These are phyloP conservation scores for Tetranychus piercei DNA, from an alignment of 2,888 invertebrate species.

Conservation along the genomic window DNA sequence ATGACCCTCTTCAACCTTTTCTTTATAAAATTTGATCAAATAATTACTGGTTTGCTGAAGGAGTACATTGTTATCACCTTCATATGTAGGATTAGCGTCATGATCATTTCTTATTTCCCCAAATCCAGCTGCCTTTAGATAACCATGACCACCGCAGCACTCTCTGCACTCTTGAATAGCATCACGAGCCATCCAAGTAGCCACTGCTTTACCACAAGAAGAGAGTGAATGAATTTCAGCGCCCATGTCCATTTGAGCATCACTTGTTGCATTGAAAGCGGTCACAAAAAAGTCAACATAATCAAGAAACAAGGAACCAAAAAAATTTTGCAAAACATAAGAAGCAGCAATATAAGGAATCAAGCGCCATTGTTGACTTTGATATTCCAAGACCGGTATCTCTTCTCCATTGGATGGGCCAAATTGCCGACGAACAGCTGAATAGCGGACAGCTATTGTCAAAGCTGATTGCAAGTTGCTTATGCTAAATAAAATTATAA, in stretches of 20 bases:
- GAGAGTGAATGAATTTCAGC: conserved; percentile 38
- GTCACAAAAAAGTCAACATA: conserved; percentile 37
- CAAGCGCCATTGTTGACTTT: conserved; percentile 35
- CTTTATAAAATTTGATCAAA: conserved; percentile 41
- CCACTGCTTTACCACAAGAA: conserved; percentile 38
- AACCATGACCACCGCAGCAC: conserved; percentile 86
- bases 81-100: conserved; percentile 76
- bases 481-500: not conserved
- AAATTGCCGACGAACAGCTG: conserved; percentile 67
- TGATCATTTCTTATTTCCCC: conserved; percentile 66
- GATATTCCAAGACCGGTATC: conserved; percentile 72
- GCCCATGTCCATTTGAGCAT: conserved; percentile 31
- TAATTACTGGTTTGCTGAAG: conserved; percentile 77
- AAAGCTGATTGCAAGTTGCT: conserved; percentile 50
- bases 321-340: conserved; percentile 33
- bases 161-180: conserved; percentile 66
- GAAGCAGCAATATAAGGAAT: conserved; percentile 31
- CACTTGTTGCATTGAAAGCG: conserved; percentile 22
- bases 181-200: conserved; percentile 65
- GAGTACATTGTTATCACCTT: conserved; percentile 81
- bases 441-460: conserved; percentile 63
- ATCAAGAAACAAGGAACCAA: conserved; percentile 31
- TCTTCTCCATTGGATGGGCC: conserved; percentile 50
- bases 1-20: conserved; percentile 33
- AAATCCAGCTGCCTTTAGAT: conserved; percentile 53